phyloP scores from a whole-genome alignment of 2,888 invertebrate species.

The Mactromeris polynyma region DNA sequence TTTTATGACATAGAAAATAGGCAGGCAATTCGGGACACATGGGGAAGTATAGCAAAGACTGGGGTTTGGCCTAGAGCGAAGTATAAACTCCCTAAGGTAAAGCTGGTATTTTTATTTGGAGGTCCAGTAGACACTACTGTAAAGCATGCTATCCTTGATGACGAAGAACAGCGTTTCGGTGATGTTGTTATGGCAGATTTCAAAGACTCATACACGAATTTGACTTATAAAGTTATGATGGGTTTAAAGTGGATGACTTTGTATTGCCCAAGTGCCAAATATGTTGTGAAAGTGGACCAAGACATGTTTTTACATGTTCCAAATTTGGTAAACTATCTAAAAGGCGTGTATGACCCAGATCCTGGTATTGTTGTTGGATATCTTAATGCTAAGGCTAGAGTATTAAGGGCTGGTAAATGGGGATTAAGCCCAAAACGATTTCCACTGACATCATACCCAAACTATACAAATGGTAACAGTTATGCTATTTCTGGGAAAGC shows the following conservation, averaged over 20 bases:
- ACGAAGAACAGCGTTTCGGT: slow-evolving; percentile 15
- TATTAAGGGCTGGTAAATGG: slow-evolving; percentile 26
- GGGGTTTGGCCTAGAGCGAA: not conserved
- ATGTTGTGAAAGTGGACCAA: slow-evolving; percentile 28
- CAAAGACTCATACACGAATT: slow-evolving; percentile 33
- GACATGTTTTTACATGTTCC: slow-evolving; percentile 35
- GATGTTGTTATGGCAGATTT: slow-evolving; percentile 24
- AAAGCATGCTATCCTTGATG: slow-evolving; percentile 9
- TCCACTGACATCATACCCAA: slow-evolving; percentile 8
- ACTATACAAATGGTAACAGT: slow-evolving; percentile 33
- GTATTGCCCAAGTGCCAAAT: slow-evolving; percentile 23
- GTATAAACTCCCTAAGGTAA: not conserved
- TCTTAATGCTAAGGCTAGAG: slow-evolving; percentile 1
- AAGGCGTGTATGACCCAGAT: not conserved
- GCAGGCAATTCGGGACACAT: slow-evolving; percentile 24
- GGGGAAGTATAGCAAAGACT: slow-evolving; percentile 24
- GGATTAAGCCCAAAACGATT: not conserved
- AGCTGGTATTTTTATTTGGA: slow-evolving; percentile 34
- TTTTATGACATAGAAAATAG: slow-evolving; percentile 35
- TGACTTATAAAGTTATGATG: slow-evolving; percentile 43
- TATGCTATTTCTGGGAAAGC: slow-evolving; percentile 41
- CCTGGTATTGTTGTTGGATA: slow-evolving; percentile 16
- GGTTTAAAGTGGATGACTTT: slow-evolving; percentile 29
- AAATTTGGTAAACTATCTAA: slow-evolving; percentile 20
- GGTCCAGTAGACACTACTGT: not conserved